Base-by-base conservation (phyloP, 2,888 invertebrate genomes). In the Plagiodera versicolora region DNA sequence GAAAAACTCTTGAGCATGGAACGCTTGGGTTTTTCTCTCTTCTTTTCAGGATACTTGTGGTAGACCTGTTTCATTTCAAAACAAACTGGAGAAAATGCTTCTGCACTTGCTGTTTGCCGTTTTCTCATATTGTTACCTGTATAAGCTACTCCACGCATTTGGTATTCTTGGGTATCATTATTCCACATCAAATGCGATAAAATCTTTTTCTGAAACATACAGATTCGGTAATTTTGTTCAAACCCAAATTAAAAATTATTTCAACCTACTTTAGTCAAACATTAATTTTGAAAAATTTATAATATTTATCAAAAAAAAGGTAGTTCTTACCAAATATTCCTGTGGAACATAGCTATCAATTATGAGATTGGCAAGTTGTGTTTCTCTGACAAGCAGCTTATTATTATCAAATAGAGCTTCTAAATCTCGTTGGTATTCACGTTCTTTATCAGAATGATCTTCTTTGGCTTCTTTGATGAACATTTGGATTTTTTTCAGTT, bases 161-260 rank as follows among this genome's bases (percentile, higher is more conserved):
- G 97, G 94, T 98, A 99, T 80, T 99, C 98, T 30, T 98, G 98
- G 30, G 97, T 93, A 75, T 98, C 98, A 80, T 97, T 97, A 82
- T 97, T 98, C 96, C 98, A 99, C 75, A 93, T 90, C 46, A 96
- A 91, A 76, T 96, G 93, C 72, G 90, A 86, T 74, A 95, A 94
- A 65, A 98, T 92, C 81, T 94, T 86, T 51, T 90, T 90, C 90
- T 93, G 77, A 74, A 65, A 66, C 66, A 58, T n/a, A 16, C 5
- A 19, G 6, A 24, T 24, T 24, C n/a, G n/a, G n/a, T n/a, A n/a
- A n/a, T n/a, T n/a, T n/a, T n/a, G n/a, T n/a, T n/a, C n/a, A n/a
- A n/a, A n/a, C n/a, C n/a, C n/a, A n/a, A n/a, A n/a, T n/a, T n/a
- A n/a, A n/a, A n/a, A n/a, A 24, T 24, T 24, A 24, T 24, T 24